Evolutionary conservation across 2,797 vertebrate genomes (phyloP), one percentile per base, ranked within the genome.

Genomic region (Oreortyx pictus): DNA sequence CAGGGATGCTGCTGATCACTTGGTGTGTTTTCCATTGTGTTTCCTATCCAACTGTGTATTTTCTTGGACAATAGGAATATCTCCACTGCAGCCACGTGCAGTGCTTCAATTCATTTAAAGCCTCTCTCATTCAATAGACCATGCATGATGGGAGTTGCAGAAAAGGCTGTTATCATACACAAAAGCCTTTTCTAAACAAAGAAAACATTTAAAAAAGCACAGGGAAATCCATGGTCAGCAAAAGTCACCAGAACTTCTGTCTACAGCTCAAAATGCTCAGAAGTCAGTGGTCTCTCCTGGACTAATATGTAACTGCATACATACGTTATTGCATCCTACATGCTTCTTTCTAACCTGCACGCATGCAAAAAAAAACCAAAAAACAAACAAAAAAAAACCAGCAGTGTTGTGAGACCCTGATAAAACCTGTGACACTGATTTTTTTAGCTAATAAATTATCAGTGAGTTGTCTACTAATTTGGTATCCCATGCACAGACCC

Each of bases 211-310:
- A 35, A 85, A 84, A 81, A 54, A 14, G 35, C 18, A 54, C 17
- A 67, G 9, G 24, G 49, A 93, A 91, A 88, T 41, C 43, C 78
- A 50, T 29, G 15, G 78, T 78, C 57, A 88, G 70, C 33, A 50
- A 33, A 90, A 92, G 18, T 54, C 3, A 44, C 79, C 24, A 43
- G 43, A 86, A 79, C 22, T 81, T 84, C 14, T 79, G 44, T 71
- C 88, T 84, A 39, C 33, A 65, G 24, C 20, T 23, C 44, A 5
- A 83, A 86, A 76, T 14, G 3, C 12, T 64, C 23, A 20, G 33
- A 39, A 41, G 19, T 56, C 35, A 79, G 35, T 18, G 52, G 37
- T 33, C 35, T 73, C 24, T 83, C 61, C 57, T 17, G 37, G 11
- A 73, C 33, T 2, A 1, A 52, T 13, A 8, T 6, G 7, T 37